These are phyloP conservation scores for Oenanthe oenanthe DNA, from an alignment of 2,113 vertebrate genomes.

Conservation along the genomic window DNA sequence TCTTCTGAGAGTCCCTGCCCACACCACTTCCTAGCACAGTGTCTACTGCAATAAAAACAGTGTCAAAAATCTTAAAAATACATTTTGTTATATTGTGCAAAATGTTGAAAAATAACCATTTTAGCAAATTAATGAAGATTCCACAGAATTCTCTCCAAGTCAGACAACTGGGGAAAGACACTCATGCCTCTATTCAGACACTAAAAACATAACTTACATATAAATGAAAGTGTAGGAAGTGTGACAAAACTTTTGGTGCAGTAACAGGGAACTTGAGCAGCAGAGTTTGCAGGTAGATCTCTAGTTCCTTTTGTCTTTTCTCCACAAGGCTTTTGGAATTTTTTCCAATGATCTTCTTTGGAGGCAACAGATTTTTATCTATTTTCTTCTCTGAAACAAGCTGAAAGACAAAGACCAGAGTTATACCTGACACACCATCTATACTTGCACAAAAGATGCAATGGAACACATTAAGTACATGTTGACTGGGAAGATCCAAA, in stretches of 20 bases:
- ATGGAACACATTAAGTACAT: background rate
- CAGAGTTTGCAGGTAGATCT: slow-evolving; percentile 92
- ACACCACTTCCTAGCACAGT: background rate
- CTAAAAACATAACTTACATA: slow-evolving; percentile 85
- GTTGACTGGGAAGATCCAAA: background rate
- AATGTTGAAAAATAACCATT: background rate
- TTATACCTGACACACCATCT: background rate
- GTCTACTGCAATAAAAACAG: background rate
- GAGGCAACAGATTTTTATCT: slow-evolving; percentile 90
- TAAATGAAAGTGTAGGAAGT: slow-evolving; percentile 90
- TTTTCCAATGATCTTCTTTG: slow-evolving; percentile 98
- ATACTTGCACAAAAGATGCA: background rate
- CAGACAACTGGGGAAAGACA: background rate
- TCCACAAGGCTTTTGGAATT: slow-evolving; percentile 95
- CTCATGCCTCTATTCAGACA: background rate
- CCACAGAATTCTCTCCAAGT: background rate
- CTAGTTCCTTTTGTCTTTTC: slow-evolving; percentile 92
- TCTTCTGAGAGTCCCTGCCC: background rate
- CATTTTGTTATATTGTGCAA: background rate
- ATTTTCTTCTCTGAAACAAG: slow-evolving; percentile 89
- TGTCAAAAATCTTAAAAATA: background rate
- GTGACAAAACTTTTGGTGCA: slow-evolving; percentile 84
- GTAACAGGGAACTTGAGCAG: slow-evolving; percentile 83
- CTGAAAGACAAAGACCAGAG: slow-evolving; percentile 73
- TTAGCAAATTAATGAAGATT: background rate